phyloP scores from a whole-genome alignment of 2,888 invertebrate genomes.

The Capitulum mitella region DNA sequence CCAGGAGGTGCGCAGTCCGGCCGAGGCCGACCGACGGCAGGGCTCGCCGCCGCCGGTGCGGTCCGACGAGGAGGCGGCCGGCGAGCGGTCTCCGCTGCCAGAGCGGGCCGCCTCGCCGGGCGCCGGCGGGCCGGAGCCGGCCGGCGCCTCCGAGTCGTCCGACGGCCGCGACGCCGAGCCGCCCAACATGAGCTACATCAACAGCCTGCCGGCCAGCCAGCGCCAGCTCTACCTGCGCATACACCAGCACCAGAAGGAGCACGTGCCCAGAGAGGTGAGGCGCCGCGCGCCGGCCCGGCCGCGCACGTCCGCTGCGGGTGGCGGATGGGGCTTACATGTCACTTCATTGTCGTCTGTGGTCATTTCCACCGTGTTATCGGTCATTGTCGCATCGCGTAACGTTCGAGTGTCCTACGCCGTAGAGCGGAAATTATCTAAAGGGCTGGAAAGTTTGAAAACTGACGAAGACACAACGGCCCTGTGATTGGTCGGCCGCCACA shows the following conservation, averaged over 20 bases:
- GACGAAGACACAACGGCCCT: too few relatives aligned
- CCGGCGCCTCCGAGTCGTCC: neutral
- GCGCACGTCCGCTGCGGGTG: too few relatives aligned
- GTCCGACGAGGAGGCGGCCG: neutral
- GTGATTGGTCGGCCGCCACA: too few relatives aligned
- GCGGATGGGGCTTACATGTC: too few relatives aligned
- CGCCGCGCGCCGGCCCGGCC: too few relatives aligned
- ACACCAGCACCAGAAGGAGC: slow-evolving; percentile 56
- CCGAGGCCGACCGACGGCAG: slow-evolving; percentile 3
- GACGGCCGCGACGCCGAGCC: neutral
- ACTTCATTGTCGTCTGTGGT: too few relatives aligned
- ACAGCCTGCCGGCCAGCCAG: slow-evolving; percentile 57
- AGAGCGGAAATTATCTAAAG: too few relatives aligned
- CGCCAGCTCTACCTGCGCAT: slow-evolving; percentile 59
- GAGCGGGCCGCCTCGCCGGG: neutral
- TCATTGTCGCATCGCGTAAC: too few relatives aligned
- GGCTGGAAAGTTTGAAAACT: too few relatives aligned
- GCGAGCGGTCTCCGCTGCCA: neutral
- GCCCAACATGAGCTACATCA: slow-evolving; percentile 41
- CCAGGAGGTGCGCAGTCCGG: slow-evolving; percentile 20
- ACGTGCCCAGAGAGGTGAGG: slow-evolving; percentile 42
- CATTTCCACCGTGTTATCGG: too few relatives aligned
- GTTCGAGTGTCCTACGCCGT: too few relatives aligned
- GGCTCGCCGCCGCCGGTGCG: neutral
- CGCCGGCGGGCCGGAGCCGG: neutral